Evolutionary conservation across 2,113 vertebrate genomes (phyloP).

Genomic region (Carettochelys insculpta): DNA sequence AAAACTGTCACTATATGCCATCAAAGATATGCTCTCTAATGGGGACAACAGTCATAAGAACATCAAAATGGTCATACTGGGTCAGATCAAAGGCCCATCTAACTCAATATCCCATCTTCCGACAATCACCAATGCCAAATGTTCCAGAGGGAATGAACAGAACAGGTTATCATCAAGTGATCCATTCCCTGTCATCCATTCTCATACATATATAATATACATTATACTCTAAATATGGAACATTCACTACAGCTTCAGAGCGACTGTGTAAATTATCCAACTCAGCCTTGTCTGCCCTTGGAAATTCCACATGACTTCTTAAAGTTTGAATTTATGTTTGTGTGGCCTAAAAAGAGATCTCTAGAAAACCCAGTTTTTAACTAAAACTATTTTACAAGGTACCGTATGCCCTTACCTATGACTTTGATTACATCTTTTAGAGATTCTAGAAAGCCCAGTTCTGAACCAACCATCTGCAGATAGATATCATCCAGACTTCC

Average conservation of each 20-base stretch:
- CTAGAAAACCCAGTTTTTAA: neutral
- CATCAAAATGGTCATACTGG: no score
- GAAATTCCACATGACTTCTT: neutral
- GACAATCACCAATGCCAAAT: no score
- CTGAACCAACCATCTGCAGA: slow-evolving; percentile 64
- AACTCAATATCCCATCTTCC: no score
- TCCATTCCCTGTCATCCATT: no score
- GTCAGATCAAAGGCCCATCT: no score
- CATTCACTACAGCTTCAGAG: neutral
- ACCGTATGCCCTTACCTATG: slow-evolving; percentile 66
- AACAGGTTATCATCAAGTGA: no score
- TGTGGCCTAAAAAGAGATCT: neutral
- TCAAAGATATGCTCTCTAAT: neutral
- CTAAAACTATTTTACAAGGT: neutral
- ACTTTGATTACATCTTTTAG: slow-evolving; percentile 66
- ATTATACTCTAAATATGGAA: neutral
- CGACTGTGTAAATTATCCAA: neutral
- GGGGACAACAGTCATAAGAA: neutral
- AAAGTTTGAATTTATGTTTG: neutral
- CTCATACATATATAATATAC: no score
- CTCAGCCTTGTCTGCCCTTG: neutral
- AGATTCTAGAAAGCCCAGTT: slow-evolving; percentile 70
- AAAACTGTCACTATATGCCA: neutral
- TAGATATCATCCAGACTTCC: slow-evolving; percentile 81
- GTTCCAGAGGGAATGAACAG: no score